A percentile compares a stretch with the other conserved stretches of the same genome.
Conservation (phyloP, 2,797 vertebrate species). For the Natrix natrix region DNA sequence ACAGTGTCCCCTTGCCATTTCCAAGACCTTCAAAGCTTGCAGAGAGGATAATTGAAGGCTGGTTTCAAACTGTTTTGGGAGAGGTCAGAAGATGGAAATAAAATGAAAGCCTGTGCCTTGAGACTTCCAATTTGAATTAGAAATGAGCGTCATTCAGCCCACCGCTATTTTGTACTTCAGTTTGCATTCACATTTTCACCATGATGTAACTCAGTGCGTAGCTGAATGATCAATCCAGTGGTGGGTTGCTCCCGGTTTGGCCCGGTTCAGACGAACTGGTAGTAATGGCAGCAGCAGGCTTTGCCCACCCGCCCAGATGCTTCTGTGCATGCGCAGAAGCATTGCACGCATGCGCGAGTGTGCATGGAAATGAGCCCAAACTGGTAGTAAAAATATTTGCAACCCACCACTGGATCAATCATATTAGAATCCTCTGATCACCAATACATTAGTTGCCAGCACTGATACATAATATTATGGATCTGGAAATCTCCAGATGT, state of each 20-base stretch:
- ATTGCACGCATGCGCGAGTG: no score
- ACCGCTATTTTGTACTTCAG: neutral
- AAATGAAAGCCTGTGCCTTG: neutral
- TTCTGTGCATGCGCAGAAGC: no score
- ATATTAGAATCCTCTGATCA: neutral
- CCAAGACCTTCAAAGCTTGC: neutral
- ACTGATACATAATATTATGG: neutral
- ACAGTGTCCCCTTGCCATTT: neutral
- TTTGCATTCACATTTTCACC: neutral
- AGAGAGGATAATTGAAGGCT: neutral
- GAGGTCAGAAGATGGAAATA: neutral
- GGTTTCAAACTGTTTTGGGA: neutral
- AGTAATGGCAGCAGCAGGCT: no score
- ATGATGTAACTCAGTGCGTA: neutral
- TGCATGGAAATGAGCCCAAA: no score
- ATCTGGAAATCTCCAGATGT: neutral
- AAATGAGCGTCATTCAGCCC: neutral
- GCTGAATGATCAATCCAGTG: neutral
- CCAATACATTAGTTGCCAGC: neutral
- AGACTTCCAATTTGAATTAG: neutral
- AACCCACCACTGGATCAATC: neutral
- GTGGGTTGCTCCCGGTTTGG: no score
- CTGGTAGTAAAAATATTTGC: no score
- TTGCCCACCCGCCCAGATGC: no score
- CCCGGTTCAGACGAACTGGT: no score